Evolutionary conservation across 92 coral and sea anemone genomes (phyloP), one percentile per base, ranked within the genome.

Genomic region (Diadumene lineata): DNA sequence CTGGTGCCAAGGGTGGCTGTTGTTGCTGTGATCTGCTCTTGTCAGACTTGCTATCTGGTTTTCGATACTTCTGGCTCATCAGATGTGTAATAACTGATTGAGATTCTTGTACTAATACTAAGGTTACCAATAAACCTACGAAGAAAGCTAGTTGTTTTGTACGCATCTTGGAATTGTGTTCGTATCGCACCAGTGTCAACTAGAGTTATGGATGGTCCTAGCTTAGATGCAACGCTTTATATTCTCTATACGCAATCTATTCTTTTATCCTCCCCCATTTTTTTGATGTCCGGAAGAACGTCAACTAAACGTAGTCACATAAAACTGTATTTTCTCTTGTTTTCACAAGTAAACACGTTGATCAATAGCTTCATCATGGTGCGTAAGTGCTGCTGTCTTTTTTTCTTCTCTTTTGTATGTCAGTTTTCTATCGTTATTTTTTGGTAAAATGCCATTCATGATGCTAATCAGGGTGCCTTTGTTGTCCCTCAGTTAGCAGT

Each of bases 241-340:
- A 56, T 22, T 18, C 21, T 51, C n/a, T 30, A 16, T 17, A 46
- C 66, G 15, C 28, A 25, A 8, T 25, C 25, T 21, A 19, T 11
- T n/a, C n/a, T n/a, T n/a, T n/a, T 0, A n/a, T 56, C 10, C 77
- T 34, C 65, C 64, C 77, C 43, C 77, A 56, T 28, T 27, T 10
- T 60, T 62, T 62, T 62, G 68, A 28, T 62, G 68, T 31, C 68
- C 68, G 68, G 68, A 62, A 62, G 68, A 62, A 31, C 7, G 43
- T 1, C 31, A 43, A 62, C 29, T 43, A 28, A 28, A 22, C 68
- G 68, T 28, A 62, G 43, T 62, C 13, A 28, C 9, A 28, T 38
- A 13, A 38, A 38, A 38, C 13, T 38, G 13, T 38, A 4, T 62
- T 62, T 62, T 30, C 11, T 28, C 27, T 28, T 13, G 7, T 26